Evolutionary conservation across 2,888 invertebrate genomes (phyloP), one percentile per base, ranked within the genome.

Genomic region (Frankliniella intonsa): DNA sequence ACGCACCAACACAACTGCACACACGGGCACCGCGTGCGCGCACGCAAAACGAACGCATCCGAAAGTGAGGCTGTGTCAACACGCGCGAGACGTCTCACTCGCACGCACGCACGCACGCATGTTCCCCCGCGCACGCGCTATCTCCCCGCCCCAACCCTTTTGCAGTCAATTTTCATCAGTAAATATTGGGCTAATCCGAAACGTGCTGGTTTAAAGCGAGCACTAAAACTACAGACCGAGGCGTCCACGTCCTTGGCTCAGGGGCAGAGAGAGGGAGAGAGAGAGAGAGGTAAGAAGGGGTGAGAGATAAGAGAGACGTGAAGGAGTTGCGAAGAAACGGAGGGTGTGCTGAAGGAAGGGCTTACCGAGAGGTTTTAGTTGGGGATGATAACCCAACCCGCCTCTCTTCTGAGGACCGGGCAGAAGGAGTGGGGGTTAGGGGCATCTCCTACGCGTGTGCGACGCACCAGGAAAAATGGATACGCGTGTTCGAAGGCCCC

Each of bases 151-250:
- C 69, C 69, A 38, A 76, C 25, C 69, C 69, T 76, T 76, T 76
- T 76, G 69, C 69, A n/a, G 69, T 76, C 69, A 76, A 76, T 76
- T 76, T 76, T 76, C 69, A 76, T 76, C 69, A 76, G 69, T 76
- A 76, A 76, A 76, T 76, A 76, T 76, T 76, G 69, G 69, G 69
- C 69, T 76, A 76, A 76, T 76, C 69, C 25, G 69, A 76, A 25
- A 25, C 69, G 69, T 76, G 69, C 69, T 12, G 69, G 69, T n/a
- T 76, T 76, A 76, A 25, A 76, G 69, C 69, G 25, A 5, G 69
- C 69, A 12, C 69, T 76, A 76, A 76, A 76, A 76, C 69, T 76
- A 76, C 69, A 76, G 69, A 62, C 69, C 5, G 25, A 76, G 62
- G 62, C 62, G n/a, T 62, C n/a, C 62, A n/a, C 62, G 11, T 62